These are phyloP conservation scores for Hydractinia echinata DNA, from an alignment of 30 jellyfish, hydroid and myxozoan genomes.

Conservation along the genomic window DNA sequence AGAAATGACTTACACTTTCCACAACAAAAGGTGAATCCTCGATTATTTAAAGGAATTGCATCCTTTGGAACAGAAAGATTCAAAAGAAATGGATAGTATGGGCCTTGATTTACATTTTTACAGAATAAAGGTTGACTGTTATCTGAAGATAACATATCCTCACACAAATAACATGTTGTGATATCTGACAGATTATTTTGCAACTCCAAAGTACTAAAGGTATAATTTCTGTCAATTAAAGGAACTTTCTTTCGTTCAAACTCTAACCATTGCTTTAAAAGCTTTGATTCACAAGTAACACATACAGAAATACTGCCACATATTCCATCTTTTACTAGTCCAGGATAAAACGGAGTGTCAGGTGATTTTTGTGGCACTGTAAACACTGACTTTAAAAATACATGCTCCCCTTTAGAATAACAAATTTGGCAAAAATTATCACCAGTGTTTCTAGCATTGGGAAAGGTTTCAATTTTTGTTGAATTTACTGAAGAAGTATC, in stretches of 20 bases:
- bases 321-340: constrained; percentile 25
- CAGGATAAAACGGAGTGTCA: constrained; percentile 69
- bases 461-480: not conserved
- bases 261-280: constrained; percentile 40
- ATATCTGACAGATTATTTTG: not conserved
- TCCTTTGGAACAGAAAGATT: constrained; percentile 34
- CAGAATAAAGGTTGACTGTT: not conserved
- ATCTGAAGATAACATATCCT: not conserved
- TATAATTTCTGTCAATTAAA: constrained; percentile 27
- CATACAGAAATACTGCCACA: constrained; percentile 52
- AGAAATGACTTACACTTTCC: constrained; percentile 24
- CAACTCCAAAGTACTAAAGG: not conserved
- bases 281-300: constrained; percentile 19
- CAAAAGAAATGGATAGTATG: constrained; percentile 52
- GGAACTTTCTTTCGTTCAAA: constrained; percentile 22
- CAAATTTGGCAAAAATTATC: not conserved
- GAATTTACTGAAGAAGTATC: constrained; percentile 1
- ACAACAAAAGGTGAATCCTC: constrained; percentile 36
- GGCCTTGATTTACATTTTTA: constrained; percentile 28
- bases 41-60: constrained; percentile 17
- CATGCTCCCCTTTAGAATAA: not conserved
- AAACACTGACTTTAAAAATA: constrained; percentile 23
- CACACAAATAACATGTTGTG: constrained; percentile 40
- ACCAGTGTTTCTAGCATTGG: not conserved
- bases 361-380: constrained; percentile 54